Percentiles rank a stretch among this genome's conserved stretches.
phyloP scores from a whole-genome alignment of 2,888 invertebrate species.

The Molanna angustata region DNA sequence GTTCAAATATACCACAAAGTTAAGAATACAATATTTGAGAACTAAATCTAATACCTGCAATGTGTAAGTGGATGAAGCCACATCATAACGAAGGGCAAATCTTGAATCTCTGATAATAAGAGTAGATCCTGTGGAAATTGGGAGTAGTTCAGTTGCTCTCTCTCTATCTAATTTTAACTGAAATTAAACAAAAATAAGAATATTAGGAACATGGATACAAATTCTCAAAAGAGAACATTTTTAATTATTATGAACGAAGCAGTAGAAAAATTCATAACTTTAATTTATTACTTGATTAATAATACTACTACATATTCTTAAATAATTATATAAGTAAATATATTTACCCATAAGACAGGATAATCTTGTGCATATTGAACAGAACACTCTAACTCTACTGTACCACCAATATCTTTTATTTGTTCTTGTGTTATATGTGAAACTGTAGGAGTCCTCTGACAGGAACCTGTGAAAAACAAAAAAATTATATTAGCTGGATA shows the following conservation, averaged over 20 bases:
- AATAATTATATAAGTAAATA: too few relatives aligned
- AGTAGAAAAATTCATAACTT: too few relatives aligned
- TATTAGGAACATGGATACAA: too few relatives aligned
- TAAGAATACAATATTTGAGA: too few relatives aligned
- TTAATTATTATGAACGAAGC: too few relatives aligned
- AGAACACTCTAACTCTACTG: conserved; percentile 83
- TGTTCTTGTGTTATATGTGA: conserved; percentile 91
- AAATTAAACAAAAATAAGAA: too few relatives aligned
- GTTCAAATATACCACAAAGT: too few relatives aligned
- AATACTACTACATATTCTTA: too few relatives aligned
- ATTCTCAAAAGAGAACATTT: too few relatives aligned
- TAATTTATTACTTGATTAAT: too few relatives aligned
- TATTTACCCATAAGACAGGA: conserved; percentile 73
- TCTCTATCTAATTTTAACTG: conserved; percentile 59
- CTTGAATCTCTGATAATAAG: conserved; percentile 83
- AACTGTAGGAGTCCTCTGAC: conserved; percentile 73
- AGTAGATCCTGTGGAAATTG: conserved; percentile 79
- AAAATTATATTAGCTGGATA: neutral
- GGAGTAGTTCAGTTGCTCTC: conserved; percentile 66
- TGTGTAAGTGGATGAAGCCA: conserved; percentile 76
- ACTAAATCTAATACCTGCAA: too few relatives aligned
- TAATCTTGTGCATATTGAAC: conserved; percentile 87
- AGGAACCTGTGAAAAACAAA: conserved; percentile 9
- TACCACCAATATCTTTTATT: conserved; percentile 87
- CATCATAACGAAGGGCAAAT: conserved; percentile 77